phyloP scores from a whole-genome alignment of 2,797 vertebrate species.

The Eremophila alpestris region DNA sequence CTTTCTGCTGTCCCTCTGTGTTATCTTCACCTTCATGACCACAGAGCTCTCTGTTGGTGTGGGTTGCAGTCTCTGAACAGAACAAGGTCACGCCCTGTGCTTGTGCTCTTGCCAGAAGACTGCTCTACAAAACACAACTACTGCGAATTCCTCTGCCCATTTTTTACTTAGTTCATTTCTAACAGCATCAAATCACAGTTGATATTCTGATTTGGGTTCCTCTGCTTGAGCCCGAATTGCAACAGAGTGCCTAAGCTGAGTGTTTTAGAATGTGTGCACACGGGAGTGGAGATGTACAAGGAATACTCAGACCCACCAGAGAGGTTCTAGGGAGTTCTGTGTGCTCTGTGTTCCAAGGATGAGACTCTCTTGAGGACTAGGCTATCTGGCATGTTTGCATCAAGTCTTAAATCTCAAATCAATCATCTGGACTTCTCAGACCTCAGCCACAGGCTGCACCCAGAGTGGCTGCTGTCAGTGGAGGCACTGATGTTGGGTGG shows the following conservation, averaged over 20 bases:
- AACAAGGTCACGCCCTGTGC: neutral
- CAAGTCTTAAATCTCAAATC: neutral
- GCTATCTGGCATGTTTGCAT: neutral
- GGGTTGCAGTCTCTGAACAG: neutral
- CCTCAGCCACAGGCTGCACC: neutral
- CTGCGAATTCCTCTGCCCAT: neutral
- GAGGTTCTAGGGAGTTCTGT: neutral
- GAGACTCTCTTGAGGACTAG: neutral
- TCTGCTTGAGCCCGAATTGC: neutral
- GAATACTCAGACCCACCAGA: neutral
- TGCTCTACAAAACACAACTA: neutral
- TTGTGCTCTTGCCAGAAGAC: neutral
- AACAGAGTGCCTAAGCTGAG: rapidly evolving
- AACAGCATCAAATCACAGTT: neutral
- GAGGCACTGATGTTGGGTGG: neutral
- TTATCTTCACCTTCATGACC: neutral
- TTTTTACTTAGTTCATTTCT: neutral
- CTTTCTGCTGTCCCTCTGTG: neutral
- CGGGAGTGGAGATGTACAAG: neutral
- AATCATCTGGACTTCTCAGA: neutral
- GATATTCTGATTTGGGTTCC: neutral
- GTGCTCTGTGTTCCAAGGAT: neutral
- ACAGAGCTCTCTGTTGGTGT: neutral
- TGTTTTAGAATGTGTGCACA: neutral
- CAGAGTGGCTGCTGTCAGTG: neutral